Evolutionary conservation across 1,140 invertebrate genomes (phyloP).

Genomic region (Cydia amplana): DNA sequence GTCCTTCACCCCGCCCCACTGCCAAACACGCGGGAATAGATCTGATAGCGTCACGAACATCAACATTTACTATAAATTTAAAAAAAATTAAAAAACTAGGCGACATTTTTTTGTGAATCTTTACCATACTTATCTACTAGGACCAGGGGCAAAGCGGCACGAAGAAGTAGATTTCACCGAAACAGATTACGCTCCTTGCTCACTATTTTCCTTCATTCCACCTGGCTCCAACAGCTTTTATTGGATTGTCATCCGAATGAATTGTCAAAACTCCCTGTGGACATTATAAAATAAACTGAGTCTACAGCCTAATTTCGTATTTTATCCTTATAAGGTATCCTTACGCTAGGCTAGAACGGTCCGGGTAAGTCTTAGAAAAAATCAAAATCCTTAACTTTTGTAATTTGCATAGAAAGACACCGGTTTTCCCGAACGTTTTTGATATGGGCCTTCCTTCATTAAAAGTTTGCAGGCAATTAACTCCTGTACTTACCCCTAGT

Average conservation of each 20-base stretch:
- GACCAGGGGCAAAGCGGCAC: no score
- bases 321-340: no score
- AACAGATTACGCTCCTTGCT: not conserved
- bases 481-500: no score
- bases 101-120: not conserved
- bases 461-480: not conserved
- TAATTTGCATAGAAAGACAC: no score
- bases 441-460: not conserved
- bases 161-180: not conserved
- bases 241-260: not conserved
- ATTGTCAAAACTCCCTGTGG: no score
- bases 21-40: slow-evolving; percentile 17
- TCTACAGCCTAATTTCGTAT: no score
- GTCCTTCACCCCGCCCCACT: slow-evolving; percentile 1
- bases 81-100: not conserved
- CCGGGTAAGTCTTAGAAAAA: no score
- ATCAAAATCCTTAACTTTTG: no score
- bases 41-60: not conserved
- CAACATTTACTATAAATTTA: not conserved
- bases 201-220: not conserved
- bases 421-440: no score
- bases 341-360: no score
- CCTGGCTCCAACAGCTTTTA: not conserved
- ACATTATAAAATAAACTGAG: no score
- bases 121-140: not conserved